Evolutionary conservation across 2,797 vertebrate species (phyloP), one percentile per base, ranked within the genome.

Genomic region (Tauraco hartlaubi): DNA sequence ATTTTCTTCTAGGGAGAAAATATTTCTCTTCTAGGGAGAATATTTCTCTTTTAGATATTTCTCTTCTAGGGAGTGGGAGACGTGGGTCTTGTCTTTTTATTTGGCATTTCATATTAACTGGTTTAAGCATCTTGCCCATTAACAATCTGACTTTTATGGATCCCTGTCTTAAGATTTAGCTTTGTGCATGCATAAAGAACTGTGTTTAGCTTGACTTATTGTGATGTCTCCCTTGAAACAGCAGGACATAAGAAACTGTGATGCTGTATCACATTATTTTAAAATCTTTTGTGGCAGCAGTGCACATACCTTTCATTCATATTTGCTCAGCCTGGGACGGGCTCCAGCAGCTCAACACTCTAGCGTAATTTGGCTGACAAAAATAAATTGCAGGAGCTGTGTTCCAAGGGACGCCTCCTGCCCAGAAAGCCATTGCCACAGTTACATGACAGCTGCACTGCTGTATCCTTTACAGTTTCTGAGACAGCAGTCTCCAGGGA

Each of bases 301-400:
- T 48, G 21, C 12, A 95, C 13, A 23, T 88, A 75, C 22, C 33
- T 96, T 87, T 97, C 76, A 64, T 96, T 92, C 89, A 76, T 67
- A 61, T 48, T 91, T 83, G 7, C 44, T 55, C n/a, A 96, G 52
- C n/a, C 75, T 92, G 74, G 91, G 63, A 82, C 4, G 8, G 54
- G 54, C 29, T 79, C 66, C 77, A 95, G 71, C 15, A 94, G 73
- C 72, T 91, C 55, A 92, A 64, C 43, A 44, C 41, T 79, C 31
- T 31, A 20, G 13, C 0, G 1, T 78, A 88, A 88, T 94, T 92
- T 88, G 58, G 21, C 66, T 94, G 90, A 80, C 86, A 93, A 89
- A 93, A 95, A 83, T 94, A 91, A 87, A 87, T 89, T 82, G 74
- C 59, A 83, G 77, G 37, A 74, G n/a, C 54, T 77, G 31, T 75